These are phyloP conservation scores for Gallinago jamesoni DNA, from an alignment of 2,113 vertebrate species.

Conservation along the genomic window DNA sequence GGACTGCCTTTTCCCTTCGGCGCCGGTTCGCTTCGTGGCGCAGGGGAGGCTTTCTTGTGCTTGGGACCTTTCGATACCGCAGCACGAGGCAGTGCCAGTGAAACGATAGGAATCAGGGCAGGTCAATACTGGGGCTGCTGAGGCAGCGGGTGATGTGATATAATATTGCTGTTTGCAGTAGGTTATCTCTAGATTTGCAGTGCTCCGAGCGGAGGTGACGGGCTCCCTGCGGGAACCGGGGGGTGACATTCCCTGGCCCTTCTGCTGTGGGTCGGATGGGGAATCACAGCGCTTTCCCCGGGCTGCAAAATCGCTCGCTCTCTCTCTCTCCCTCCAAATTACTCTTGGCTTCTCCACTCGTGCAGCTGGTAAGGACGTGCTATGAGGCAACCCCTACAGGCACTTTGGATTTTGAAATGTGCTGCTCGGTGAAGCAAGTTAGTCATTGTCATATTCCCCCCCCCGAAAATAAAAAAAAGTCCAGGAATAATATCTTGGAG, in stretches of 20 bases:
- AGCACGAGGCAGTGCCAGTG: background rate
- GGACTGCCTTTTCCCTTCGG: background rate
- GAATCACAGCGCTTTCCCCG: background rate
- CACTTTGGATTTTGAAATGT: background rate
- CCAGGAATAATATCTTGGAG: conserved; percentile 16
- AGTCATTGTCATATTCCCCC: background rate
- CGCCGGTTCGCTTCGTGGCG: fast-evolving
- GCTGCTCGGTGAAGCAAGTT: background rate
- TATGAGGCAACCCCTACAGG: background rate
- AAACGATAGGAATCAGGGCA: fast-evolving
- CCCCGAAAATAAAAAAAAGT: background rate
- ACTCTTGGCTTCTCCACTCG: background rate
- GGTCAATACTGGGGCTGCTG: fast-evolving
- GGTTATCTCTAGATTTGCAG: fast-evolving
- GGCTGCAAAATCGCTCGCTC: background rate
- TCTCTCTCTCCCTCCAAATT: background rate
- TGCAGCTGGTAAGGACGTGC: conserved; percentile 32
- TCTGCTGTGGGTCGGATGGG: background rate
- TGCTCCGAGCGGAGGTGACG: fast-evolving
- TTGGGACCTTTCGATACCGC: fast-evolving
- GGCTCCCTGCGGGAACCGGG: fast-evolving
- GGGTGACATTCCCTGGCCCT: background rate
- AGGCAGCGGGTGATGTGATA: background rate
- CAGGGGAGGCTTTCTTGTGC: background rate
- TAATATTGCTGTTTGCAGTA: fast-evolving